Evolutionary conservation across 2,888 invertebrate genomes (phyloP), one percentile per base, ranked within the genome.

Genomic region (Meghimatium bilineatum): DNA sequence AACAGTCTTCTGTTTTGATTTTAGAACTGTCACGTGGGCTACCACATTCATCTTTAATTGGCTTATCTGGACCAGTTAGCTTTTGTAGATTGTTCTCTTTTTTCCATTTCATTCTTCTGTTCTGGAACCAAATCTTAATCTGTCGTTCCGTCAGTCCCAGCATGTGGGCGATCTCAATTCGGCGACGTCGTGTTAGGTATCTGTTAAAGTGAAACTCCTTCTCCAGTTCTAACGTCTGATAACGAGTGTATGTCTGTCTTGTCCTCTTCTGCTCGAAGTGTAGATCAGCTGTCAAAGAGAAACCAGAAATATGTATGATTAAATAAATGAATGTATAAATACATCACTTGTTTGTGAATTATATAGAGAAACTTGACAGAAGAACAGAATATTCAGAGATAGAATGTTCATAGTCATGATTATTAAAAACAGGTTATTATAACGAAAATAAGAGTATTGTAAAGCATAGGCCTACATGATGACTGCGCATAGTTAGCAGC

Each of bases 171-270:
- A 99, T 99, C 95, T 99, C 98, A 94, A 99, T 98, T 94, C 98
- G 96, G 95, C 98, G 96, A 95, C 99, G 96, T 94, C 99, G 96
- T 93, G 98, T 98, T 95, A 99, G 96, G 95, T 99, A 99, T 94
- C 98, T 96, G 95, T 98, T 99, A 95, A 97, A 98, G 95, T 98
- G 98, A 95, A 98, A 98, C 95, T 98, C 98, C 94, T 98, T 98
- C 95, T 98, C 98, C 94, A 98, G 95, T 95, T 98, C 98, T 94
- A 99, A 95, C 84, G 98, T 99, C 95, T 99, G 99, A 95, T 98
- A 98, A 94, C 98, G 96, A 90, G 98, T 98, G 95, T 98, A 98
- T 90, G 98, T 98, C 95, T 98, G 98, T 92, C 98, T 96, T 89
- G 98, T 98, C 94, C 98, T 96, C 95, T 98, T 98, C 95, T 98